Base-by-base conservation (phyloP, 2,888 invertebrate species). In the Drosophila maculinotata region DNA sequence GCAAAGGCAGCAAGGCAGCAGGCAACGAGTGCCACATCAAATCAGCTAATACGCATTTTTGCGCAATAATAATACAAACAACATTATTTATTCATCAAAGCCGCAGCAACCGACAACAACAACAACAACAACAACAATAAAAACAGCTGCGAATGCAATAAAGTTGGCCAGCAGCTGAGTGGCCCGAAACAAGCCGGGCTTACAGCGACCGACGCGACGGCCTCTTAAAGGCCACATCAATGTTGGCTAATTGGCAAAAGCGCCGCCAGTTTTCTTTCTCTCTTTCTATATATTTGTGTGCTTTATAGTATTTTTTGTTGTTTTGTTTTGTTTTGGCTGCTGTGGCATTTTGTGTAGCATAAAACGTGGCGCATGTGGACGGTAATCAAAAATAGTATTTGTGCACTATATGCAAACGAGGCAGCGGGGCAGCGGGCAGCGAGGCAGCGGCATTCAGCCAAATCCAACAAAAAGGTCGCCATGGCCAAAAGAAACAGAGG, bases 181-280 rank as follows among this genome's bases (percentile, higher is more conserved):
- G n/a, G n/a, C n/a, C n/a, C 17, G 4, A 5, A 23, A n/a, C n/a
- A 17, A 25, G 35, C 44, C 20, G 14, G 17, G 14, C 39, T 64
- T 57, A 26, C 5, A 44, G 17, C 6, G 17, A 33, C n/a, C n/a
- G n/a, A n/a, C n/a, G n/a, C n/a, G n/a, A n/a, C n/a, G n/a, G n/a
- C n/a, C 44, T 39, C 28, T 17, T 49, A 72, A 76, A 68, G 67
- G 73, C 58, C 64, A 45, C 62, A 67, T 68, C 80, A 65, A 60
- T 77, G 66, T 67, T 65, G 53, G 81, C 87, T 81, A 81, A 81
- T 87, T 81, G 81, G 81, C 57, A 69, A 3, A 74, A 79, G 65
- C 66, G 77, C 25, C 48, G 58, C 53, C 48, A 48, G 41, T 47
- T 39, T 7, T 15, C 3, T 42, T n/a, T 31, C 6, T 17, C 25